Base-by-base conservation (phyloP, 2,797 vertebrate genomes). In the Pelodytes ibericus region DNA sequence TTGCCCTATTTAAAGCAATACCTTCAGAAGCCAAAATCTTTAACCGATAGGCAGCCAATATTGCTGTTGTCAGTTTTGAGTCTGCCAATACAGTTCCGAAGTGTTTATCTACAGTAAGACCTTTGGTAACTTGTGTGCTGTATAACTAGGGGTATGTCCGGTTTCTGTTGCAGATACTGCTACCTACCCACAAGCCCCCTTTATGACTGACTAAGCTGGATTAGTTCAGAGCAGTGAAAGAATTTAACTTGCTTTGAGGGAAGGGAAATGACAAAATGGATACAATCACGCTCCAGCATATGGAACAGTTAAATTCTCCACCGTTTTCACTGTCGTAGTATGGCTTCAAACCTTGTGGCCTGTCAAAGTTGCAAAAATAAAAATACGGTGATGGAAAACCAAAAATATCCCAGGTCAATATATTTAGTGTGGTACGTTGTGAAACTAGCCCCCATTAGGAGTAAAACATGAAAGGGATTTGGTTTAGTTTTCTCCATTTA, bases 61-160 rank as follows among this genome's bases (percentile, higher is more conserved):
- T 84, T 82, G 83, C 72, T 79, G 59, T 72, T 67, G 75, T 64
- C 72, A 70, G 75, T 81, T 85, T 83, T 82, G 86, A 86, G 84
- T 83, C 83, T 84, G 84, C 81, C 87, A 84, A 86, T 64, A 29
- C 83, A 83, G 81, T 39, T 85, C 84, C 84, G 83, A 82, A 79
- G 72, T 84, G 57, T 79, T 77, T 85, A 84, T 85, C 82, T 84
- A 88, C 87, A 90, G 87, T 91, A 89, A 92, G 90, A 91, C 90
- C 90, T 91, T 90, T 90, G 90, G 90, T 90, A 90, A 84, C 80
- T 82, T 78, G 74, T 77, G 77, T 79, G 77, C 77, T 79, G 77
- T 79, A 73, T 63, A 69, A 62, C 64, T 51, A 73, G 70, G 60
- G 63, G 56, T 73, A 33, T 13, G 25, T 67, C 20, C 30, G 13